Base-by-base conservation (phyloP, 2,888 invertebrate species). In the Philaethria dido region DNA sequence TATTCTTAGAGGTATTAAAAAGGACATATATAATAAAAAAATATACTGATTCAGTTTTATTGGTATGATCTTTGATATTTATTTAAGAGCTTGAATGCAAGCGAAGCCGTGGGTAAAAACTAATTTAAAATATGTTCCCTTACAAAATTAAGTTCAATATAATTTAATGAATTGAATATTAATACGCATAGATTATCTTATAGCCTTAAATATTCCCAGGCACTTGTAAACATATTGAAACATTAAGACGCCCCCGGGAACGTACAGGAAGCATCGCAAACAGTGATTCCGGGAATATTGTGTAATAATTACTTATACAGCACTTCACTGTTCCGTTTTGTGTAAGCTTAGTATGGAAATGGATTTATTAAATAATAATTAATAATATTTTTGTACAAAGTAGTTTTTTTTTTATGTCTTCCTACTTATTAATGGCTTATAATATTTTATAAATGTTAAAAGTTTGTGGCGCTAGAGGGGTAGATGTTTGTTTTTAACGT, bases 301-400 rank as follows among this genome's bases (percentile, higher is more conserved):
- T 87, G 85, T 86, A 87, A 88, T 88, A 85, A 89, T 89, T 88
- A 89, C 89, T 85, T 85, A 86, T 80, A 83, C 83, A 80, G 76
- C 82, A 80, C 84, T 82, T 74, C 75, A 74, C 77, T 79, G 80
- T 83, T 86, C 81, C 78, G 83, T 80, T 85, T 80, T 54, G 71
- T 71, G 79, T n/a, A 8, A 13, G n/a, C 33, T n/a, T 57, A 68
- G 50, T 74, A 65, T 80, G 80, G 86, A 86, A 70, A 60, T 3
- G 70, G 62, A 66, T 69, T 70, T 36, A 33, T 48, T 54, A 22
- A 39, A 45, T 36, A 20, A 20, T 8, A 33, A 52, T 29, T n/a
- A 16, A 14, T 25, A 39, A 13, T 13, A 39, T 39, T 13, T 39
- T 39, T 39, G 2, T 13, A 2, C 3, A 36, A 13, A 39, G 13